Evolutionary conservation across 2,113 vertebrate genomes (phyloP).

Genomic region (Dipodomys stephensi): DNA sequence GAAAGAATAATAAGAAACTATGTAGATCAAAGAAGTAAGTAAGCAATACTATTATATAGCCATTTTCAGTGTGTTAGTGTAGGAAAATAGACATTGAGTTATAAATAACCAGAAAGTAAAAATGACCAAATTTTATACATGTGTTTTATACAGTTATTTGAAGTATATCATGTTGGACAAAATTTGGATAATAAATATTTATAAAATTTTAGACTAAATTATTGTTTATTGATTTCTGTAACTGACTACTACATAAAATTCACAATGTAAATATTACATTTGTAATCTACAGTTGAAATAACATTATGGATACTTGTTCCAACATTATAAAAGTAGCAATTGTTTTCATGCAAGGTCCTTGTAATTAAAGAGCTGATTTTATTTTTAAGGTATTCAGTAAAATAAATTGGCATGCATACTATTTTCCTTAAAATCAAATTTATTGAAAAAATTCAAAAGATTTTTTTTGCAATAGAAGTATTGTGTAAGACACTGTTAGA

Average conservation of each 20-base stretch:
- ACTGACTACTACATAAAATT: neutral
- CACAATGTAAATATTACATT: neutral
- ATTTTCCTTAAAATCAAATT: neutral
- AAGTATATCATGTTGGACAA: neutral
- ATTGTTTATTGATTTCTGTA: slow-evolving; percentile 7
- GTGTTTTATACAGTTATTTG: too few relatives aligned
- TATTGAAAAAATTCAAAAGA: neutral
- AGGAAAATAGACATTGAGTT: neutral
- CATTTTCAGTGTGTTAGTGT: slow-evolving; percentile 19
- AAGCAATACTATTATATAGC: neutral
- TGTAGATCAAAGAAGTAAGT: neutral
- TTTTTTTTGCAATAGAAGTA: neutral
- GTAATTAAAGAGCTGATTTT: neutral
- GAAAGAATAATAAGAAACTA: neutral
- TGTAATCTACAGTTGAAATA: neutral
- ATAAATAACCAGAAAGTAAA: neutral
- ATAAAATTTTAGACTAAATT: neutral
- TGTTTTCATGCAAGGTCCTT: neutral
- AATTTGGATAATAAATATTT: neutral
- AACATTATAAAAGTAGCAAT: neutral
- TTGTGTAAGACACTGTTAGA: neutral
- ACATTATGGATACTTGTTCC: neutral
- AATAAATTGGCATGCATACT: neutral
- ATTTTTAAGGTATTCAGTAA: neutral
- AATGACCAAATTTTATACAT: neutral